Percentiles rank a stretch among this genome's conserved stretches.
Evolutionary conservation across 2,888 invertebrate species (phyloP).

Genomic region (Eupithecia centaureata): DNA sequence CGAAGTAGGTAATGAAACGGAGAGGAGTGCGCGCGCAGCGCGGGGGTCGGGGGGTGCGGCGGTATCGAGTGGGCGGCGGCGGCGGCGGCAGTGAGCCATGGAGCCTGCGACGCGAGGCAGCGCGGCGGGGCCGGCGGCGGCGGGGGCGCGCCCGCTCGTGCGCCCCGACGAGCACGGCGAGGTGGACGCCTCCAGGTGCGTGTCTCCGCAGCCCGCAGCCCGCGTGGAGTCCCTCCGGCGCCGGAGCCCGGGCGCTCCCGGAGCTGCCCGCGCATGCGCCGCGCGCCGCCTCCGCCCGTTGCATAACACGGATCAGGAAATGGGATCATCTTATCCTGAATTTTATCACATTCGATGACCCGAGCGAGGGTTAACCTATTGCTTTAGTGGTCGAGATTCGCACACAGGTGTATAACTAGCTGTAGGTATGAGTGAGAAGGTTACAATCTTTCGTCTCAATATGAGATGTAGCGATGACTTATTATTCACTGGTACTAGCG

Average conservation of each 20-base stretch:
- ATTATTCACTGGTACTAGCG: no score
- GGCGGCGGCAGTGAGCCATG: conserved; percentile 49
- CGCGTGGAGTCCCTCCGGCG: no score
- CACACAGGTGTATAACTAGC: no score
- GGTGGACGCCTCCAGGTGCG: conserved; percentile 90
- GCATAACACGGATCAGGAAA: neutral
- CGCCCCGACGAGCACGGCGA: conserved; percentile 93
- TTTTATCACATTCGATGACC: no score
- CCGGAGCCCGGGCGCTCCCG: no score
- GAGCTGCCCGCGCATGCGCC: neutral
- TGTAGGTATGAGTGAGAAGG: no score
- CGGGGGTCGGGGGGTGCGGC: conserved; percentile 22
- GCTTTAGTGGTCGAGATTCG: neutral
- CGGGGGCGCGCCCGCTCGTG: conserved; percentile 87
- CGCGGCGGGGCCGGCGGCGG: conserved; percentile 50
- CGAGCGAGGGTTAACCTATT: no score
- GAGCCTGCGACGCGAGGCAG: conserved; percentile 49
- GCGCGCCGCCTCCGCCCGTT: neutral
- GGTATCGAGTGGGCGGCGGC: conserved; percentile 18
- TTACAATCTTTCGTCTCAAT: no score
- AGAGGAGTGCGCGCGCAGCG: conserved; percentile 28
- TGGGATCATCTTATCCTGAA: neutral
- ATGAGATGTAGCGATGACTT: no score
- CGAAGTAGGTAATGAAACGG: no score
- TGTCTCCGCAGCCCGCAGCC: no score